Percentiles rank a stretch among this genome's conserved stretches.
Conservation (phyloP, 2,888 invertebrate genomes). For the Oscheius sp. region DNA sequence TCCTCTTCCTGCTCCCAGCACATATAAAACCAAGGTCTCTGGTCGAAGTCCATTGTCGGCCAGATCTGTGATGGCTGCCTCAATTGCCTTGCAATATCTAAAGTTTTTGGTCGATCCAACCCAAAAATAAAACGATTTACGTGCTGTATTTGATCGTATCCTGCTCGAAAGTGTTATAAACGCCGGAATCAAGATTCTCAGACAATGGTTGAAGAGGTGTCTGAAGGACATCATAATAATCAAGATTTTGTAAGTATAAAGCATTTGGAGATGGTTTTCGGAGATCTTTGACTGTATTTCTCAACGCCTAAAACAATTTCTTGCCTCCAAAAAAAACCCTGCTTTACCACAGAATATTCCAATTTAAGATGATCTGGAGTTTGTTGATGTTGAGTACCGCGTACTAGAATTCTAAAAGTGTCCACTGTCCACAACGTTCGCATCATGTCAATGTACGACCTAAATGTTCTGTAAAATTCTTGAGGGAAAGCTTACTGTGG, state of each 20-base stretch:
- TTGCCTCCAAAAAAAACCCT: neutral
- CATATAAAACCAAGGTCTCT: conserved; percentile 78
- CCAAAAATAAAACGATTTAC: conserved; percentile 1
- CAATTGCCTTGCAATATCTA: conserved; percentile 51
- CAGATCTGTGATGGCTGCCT: conserved; percentile 44
- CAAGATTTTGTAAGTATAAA: conserved; percentile 28
- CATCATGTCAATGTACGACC: conserved; percentile 18
- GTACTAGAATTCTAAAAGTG: conserved; percentile 32
- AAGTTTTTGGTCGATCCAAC: no score
- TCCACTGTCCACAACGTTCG: conserved; percentile 50
- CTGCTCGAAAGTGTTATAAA: conserved; percentile 97
- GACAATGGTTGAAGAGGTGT: conserved; percentile 87
- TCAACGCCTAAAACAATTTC: conserved; percentile 13
- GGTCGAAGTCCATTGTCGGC: conserved; percentile 14
- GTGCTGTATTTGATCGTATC: conserved; percentile 88
- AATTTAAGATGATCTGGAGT: conserved; percentile 13
- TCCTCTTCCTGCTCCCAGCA: conserved; percentile 92
- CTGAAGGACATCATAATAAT: conserved; percentile 53
- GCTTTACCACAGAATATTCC: conserved; percentile 32
- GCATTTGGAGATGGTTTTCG: neutral
- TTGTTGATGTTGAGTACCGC: conserved; percentile 13
- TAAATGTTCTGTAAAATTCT: conserved; percentile 36
- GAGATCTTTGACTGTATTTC: conserved; percentile 18
- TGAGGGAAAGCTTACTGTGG: neutral
- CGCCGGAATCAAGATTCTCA: conserved; percentile 92